Conservation (phyloP, 2,797 vertebrate species). For the Prunella strophiata region DNA sequence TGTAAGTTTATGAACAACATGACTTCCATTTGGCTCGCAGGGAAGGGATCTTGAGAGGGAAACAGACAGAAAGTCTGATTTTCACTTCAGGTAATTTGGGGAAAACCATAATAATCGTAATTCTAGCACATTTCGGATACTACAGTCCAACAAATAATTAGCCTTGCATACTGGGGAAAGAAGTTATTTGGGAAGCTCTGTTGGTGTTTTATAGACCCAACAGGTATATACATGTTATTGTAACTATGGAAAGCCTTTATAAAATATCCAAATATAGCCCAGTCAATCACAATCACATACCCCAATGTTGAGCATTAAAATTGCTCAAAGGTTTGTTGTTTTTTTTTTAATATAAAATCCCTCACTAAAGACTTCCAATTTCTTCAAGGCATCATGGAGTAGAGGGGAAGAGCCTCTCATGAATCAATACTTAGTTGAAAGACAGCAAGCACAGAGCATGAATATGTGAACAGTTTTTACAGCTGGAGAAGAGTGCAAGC, state of each 20-base stretch:
- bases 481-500: neutral
- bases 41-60: neutral
- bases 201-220: neutral
- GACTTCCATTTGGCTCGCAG: neutral
- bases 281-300: neutral
- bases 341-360: neutral
- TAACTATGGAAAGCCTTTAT: neutral
- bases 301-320: neutral
- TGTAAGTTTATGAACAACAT: neutral
- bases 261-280: neutral
- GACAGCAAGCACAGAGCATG: neutral
- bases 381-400: neutral
- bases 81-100: neutral
- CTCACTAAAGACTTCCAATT: neutral
- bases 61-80: neutral
- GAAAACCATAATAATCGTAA: neutral
- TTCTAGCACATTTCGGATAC: neutral
- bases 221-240: rapidly evolving
- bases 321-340: neutral
- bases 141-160: neutral
- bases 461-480: neutral
- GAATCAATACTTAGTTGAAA: neutral
- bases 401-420: neutral
- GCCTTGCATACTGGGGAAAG: neutral
- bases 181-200: neutral